Evolutionary conservation across 2,113 vertebrate genomes (phyloP), one percentile per base, ranked within the genome.

Genomic region (Rhinolophus sinicus): DNA sequence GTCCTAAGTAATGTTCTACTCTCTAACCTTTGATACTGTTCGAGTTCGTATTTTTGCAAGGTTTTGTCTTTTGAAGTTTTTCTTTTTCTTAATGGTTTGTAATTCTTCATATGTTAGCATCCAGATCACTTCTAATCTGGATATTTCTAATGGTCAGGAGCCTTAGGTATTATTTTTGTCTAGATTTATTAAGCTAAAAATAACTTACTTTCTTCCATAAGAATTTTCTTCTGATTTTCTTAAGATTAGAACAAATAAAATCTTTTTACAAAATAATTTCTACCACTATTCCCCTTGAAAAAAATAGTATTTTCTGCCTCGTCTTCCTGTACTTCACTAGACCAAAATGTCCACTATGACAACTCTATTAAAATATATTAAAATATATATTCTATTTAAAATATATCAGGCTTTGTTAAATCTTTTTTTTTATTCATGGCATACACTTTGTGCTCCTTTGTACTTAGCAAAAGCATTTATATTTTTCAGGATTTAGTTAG

Each of bases 21-120:
- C n/a, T 93, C 35, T 78, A 62, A 33, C 9, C 30, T 5, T 19
- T 91, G 70, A 90, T 54, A 35, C 33, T 62, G 12, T 92, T 75
- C 62, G 30, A 58, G 22, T 69, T 76, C 47, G 75, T 76, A 62
- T 28, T 94, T 92, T 80, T 62, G 18, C 11, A 92, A 22, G 24
- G 1, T 85, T 92, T 96, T 92, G 3, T 96, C 47, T 97, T 85
- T 93, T 77, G 54, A 95, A 78, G 4, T 40, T 91, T 96, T 90
- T 87, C 64, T 56, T 85, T 38, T 67, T 76, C 22, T 67, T 33
- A 40, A n/a, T 33, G 22, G 52, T 67, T 75, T 92, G 35, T 52
- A 56, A 47, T 85, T 94, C 40, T 77, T 95, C 56, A 64, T 56
- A 26, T 5, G n/a, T 73, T 11, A 60, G 9, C 10, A 60, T 35